A percentile compares a stretch with the other conserved stretches of the same genome.
These are phyloP conservation scores for Semotilus atromaculatus DNA, from an alignment of 2,797 vertebrate species.

Conservation along the genomic window DNA sequence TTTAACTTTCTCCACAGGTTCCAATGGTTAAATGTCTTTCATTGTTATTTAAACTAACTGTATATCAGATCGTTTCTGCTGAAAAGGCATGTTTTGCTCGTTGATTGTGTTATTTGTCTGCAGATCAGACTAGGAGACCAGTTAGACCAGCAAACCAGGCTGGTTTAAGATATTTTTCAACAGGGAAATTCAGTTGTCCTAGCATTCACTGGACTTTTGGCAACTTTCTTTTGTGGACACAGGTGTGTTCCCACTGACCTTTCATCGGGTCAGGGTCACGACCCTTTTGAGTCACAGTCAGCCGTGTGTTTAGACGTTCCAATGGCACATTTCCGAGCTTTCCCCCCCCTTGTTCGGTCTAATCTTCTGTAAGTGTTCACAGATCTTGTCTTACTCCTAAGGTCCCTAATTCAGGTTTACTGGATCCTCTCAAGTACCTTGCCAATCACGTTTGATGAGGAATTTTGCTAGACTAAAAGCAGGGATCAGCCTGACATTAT, in stretches of 20 bases:
- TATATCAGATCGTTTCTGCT: not conserved
- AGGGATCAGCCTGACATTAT: slow-evolving; percentile 52
- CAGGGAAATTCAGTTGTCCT: not conserved
- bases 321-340: slow-evolving; percentile 54
- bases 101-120: not conserved
- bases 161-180: not conserved
- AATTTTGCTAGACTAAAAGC: slow-evolving; percentile 36
- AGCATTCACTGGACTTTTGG: slow-evolving; percentile 27
- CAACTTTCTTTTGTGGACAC: slow-evolving; percentile 58
- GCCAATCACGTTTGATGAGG: slow-evolving; percentile 17
- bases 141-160: not conserved
- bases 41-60: not conserved
- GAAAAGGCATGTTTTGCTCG: not conserved
- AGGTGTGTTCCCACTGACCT: slow-evolving; percentile 58
- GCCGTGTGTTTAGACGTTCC: slow-evolving; percentile 45
- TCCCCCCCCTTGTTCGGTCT: slow-evolving; percentile 60
- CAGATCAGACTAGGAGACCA: not conserved
- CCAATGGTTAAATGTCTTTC: not conserved
- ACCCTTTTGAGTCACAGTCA: slow-evolving; percentile 49
- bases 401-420: slow-evolving; percentile 64
- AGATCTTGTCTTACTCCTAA: slow-evolving; percentile 58
- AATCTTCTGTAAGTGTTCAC: slow-evolving; percentile 76
- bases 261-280: slow-evolving; percentile 45
- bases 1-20: not conserved
- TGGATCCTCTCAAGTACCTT: slow-evolving; percentile 68